phyloP scores from a whole-genome alignment of 1,140 invertebrate genomes.

The Brachionus plicatilis region DNA sequence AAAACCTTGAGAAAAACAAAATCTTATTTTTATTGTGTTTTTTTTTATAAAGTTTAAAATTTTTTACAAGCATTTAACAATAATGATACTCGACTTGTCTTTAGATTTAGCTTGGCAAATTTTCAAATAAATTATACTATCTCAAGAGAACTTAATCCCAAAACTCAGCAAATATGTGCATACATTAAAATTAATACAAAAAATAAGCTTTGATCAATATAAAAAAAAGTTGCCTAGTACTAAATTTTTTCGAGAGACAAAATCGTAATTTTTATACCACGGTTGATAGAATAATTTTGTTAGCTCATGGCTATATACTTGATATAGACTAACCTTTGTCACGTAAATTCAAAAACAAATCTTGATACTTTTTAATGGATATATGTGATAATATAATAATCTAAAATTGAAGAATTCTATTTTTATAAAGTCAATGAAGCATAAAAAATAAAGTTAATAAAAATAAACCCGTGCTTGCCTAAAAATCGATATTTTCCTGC shows the following conservation, averaged over 20 bases:
- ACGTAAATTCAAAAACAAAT: not conserved
- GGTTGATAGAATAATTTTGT: not conserved
- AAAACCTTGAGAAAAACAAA: not conserved
- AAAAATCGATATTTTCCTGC: not conserved
- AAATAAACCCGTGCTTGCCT: not conserved
- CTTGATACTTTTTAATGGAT: not conserved
- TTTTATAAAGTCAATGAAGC: not conserved
- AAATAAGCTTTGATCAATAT: not conserved
- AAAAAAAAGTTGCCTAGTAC: not conserved
- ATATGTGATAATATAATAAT: not conserved
- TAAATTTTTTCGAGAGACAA: not conserved
- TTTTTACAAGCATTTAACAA: not conserved
- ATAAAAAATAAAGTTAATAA: not conserved
- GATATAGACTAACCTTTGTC: not conserved
- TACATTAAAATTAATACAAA: not conserved
- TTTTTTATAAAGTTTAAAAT: not conserved
- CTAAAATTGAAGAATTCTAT: not conserved
- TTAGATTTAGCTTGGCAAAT: not conserved
- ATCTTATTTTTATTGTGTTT: not conserved
- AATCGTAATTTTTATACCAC: not conserved
- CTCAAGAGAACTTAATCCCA: not conserved
- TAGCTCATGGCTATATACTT: not conserved
- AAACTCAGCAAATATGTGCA: not conserved
- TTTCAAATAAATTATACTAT: not conserved
- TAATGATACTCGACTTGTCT: not conserved